A percentile compares a stretch with the other conserved stretches of the same genome.
phyloP scores from a whole-genome alignment of 2,113 vertebrate genomes.

The Cyprinodon variegatus region DNA sequence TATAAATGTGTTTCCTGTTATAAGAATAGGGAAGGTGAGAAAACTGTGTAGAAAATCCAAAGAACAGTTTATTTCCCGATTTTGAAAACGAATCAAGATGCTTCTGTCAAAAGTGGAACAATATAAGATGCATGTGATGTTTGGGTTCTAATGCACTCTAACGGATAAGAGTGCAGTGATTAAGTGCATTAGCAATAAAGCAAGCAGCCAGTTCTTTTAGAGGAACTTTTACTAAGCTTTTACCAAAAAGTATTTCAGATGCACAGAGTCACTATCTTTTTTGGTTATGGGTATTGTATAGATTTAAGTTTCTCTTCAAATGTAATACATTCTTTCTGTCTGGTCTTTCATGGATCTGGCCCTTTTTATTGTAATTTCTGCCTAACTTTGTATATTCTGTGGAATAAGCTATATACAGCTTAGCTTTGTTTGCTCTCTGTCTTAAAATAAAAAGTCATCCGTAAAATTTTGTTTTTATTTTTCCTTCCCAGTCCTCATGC shows the following conservation, averaged over 20 bases:
- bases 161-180: neutral
- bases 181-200: neutral
- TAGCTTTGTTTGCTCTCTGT: constrained; percentile 19
- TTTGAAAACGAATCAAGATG: neutral
- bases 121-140: neutral
- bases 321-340: no score
- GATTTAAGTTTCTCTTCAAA: no score
- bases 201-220: neutral
- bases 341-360: neutral
- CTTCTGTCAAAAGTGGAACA: neutral
- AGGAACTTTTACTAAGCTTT: neutral
- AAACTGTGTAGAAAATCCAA: neutral
- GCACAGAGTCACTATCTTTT: no score
- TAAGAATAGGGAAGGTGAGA: neutral
- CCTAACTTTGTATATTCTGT: neutral
- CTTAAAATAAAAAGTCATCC: constrained; percentile 18
- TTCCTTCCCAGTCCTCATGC: constrained; percentile 15
- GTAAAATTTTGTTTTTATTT: constrained; percentile 14
- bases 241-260: no score
- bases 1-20: no score
- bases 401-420: neutral
- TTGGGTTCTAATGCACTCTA: neutral
- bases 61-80: neutral
- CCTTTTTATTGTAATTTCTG: neutral
- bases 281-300: no score